Percentiles rank a stretch among this genome's conserved stretches.
Conservation (phyloP, 2,888 invertebrate species). For the Mycalesis mineus region DNA sequence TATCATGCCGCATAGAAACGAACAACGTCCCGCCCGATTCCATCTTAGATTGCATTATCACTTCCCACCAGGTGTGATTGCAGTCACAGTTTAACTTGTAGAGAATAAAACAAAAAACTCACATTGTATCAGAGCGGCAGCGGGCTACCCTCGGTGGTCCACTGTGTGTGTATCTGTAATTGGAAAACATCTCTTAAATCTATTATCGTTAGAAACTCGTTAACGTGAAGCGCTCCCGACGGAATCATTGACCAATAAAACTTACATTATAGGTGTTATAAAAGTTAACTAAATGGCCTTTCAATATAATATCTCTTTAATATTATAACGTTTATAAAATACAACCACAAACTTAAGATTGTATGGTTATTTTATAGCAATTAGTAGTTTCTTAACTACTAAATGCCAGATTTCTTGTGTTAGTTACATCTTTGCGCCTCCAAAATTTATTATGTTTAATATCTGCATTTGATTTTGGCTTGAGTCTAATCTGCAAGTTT, state of each 20-base stretch:
- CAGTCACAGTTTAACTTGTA: too few species aligned
- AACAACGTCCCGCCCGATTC: too few species aligned
- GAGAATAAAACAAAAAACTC: slow-evolving; percentile 11
- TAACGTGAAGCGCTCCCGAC: background rate
- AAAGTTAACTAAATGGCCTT: background rate
- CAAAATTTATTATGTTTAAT: too few species aligned
- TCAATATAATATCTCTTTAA: background rate
- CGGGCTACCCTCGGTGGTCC: background rate
- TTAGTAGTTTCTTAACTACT: background rate
- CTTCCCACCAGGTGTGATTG: too few species aligned
- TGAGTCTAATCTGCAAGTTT: too few species aligned
- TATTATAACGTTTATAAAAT: background rate
- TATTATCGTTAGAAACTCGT: background rate
- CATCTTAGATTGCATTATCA: too few species aligned
- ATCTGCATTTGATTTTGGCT: too few species aligned
- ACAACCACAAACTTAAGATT: background rate
- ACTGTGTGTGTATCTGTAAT: slow-evolving; percentile 17
- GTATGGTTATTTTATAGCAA: too few species aligned
- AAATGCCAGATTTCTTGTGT: too few species aligned
- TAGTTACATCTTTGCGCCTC: too few species aligned
- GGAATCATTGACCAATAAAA: background rate
- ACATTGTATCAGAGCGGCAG: slow-evolving; percentile 12
- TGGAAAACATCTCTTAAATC: background rate
- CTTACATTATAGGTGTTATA: background rate
- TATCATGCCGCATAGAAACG: too few species aligned